Evolutionary conservation across 1,140 invertebrate genomes (phyloP).

Genomic region (Phymastichus coffea): DNA sequence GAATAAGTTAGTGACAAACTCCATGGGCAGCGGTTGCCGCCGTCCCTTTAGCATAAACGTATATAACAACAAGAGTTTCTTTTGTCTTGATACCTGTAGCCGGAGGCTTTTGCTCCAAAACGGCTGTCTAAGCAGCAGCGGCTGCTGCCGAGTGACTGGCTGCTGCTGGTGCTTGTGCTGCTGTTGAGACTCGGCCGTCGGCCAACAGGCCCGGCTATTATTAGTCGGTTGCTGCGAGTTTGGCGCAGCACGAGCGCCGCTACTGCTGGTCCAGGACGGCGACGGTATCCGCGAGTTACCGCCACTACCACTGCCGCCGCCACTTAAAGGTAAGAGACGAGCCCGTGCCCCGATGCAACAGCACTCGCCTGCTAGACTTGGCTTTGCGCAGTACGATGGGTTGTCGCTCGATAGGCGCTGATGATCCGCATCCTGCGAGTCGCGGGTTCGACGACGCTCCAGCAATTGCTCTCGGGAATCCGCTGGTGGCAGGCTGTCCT

Average conservation of each 20-base stretch:
- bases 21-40: conserved; percentile 20
- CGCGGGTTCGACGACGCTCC: conserved; percentile 38
- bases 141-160: conserved; percentile 18
- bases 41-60: too few species aligned
- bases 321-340: conserved; percentile 40
- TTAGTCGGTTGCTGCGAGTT: conserved; percentile 38
- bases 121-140: conserved; percentile 8
- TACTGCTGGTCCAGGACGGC: conserved; percentile 17
- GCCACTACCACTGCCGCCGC: not conserved
- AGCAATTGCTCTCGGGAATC: conserved; percentile 40
- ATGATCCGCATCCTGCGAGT: conserved; percentile 38
- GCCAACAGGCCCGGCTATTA: conserved; percentile 49
- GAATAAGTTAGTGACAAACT: conserved; percentile 26
- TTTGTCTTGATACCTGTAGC: conserved; percentile 52
- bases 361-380: conserved; percentile 42
- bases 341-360: conserved; percentile 52
- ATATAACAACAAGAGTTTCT: too few species aligned
- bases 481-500: conserved; percentile 43
- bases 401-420: conserved; percentile 40
- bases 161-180: conserved; percentile 30
- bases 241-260: conserved; percentile 11
- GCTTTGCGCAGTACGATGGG: conserved; percentile 32
- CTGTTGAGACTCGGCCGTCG: conserved; percentile 41
- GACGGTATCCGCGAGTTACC: conserved; percentile 35
- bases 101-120: conserved; percentile 50